Conservation (phyloP, 1,140 invertebrate genomes). For the Thaumetopoea pityocampa region DNA sequence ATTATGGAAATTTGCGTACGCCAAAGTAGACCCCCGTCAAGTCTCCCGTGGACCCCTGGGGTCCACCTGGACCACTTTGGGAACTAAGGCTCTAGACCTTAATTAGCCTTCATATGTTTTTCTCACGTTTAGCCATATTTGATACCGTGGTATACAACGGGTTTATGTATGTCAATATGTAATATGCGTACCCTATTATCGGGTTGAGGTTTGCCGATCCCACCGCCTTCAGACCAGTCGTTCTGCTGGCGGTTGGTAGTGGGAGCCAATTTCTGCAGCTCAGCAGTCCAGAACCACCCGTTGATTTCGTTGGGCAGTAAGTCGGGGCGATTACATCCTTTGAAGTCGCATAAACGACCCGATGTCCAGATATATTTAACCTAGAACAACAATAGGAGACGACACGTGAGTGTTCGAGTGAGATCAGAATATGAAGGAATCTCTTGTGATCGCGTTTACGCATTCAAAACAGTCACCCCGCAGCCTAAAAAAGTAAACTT, state of each 20-base stretch:
- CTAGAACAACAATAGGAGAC: conserved; percentile 45
- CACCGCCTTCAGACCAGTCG: conserved; percentile 89
- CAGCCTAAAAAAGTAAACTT: no score
- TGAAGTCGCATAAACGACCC: conserved; percentile 89
- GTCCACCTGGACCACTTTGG: no score
- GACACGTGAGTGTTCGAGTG: neutral
- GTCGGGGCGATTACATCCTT: conserved; percentile 87
- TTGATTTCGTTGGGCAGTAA: conserved; percentile 85
- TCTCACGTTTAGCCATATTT: no score
- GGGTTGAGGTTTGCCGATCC: conserved; percentile 87
- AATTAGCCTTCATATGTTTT: no score
- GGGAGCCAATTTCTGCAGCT: conserved; percentile 86
- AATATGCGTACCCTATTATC: conserved; percentile 79
- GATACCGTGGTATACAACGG: neutral
- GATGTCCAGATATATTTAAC: conserved; percentile 92
- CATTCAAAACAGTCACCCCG: no score
- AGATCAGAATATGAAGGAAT: no score
- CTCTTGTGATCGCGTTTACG: no score
- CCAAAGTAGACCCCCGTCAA: no score
- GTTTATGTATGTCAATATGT: neutral
- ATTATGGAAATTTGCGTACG: no score
- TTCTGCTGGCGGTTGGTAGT: conserved; percentile 85
- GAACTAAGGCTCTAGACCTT: no score
- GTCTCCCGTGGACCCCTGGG: no score
- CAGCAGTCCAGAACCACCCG: conserved; percentile 93